These are phyloP conservation scores for Toxotes lorentzi DNA, from an alignment of 2,797 vertebrate species.

Conservation along the genomic window DNA sequence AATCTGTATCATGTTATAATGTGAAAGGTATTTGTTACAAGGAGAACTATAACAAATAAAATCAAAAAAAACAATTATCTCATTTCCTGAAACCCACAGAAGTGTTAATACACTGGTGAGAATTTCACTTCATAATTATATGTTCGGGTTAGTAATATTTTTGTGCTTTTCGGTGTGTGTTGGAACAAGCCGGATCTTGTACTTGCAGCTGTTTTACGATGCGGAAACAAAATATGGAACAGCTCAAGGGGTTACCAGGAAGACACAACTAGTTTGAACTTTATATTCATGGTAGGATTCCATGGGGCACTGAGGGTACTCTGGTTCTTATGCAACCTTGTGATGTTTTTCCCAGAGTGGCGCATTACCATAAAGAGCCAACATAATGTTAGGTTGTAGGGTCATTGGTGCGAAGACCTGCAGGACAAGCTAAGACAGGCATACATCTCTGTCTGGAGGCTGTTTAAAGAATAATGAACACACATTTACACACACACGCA, in stretches of 20 bases:
- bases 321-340: constrained; percentile 31
- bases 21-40: too few relatives aligned
- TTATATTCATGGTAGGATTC: constrained; percentile 34
- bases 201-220: not conserved
- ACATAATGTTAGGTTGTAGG: constrained; percentile 44
- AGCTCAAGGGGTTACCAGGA: not conserved
- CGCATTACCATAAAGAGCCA: constrained; percentile 55
- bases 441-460: constrained; percentile 23
- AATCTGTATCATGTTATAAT: too few relatives aligned
- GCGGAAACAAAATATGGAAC: not conserved
- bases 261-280: constrained; percentile 5
- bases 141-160: not conserved
- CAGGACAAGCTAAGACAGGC: constrained; percentile 33
- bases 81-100: constrained; percentile 1
- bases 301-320: constrained; percentile 16
- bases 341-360: constrained; percentile 42
- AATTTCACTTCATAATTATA: not conserved
- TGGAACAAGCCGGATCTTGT: not conserved
- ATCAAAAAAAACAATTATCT: too few relatives aligned
- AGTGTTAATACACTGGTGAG: not conserved
- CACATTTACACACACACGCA: not conserved
- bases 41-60: too few relatives aligned
- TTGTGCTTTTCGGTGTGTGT: not conserved
- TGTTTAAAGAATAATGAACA: constrained; percentile 28
- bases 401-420: constrained; percentile 53